Percentiles rank a stretch among this genome's conserved stretches.
These are phyloP conservation scores for Channa striata DNA, from an alignment of 2,797 vertebrate species.

Conservation along the genomic window DNA sequence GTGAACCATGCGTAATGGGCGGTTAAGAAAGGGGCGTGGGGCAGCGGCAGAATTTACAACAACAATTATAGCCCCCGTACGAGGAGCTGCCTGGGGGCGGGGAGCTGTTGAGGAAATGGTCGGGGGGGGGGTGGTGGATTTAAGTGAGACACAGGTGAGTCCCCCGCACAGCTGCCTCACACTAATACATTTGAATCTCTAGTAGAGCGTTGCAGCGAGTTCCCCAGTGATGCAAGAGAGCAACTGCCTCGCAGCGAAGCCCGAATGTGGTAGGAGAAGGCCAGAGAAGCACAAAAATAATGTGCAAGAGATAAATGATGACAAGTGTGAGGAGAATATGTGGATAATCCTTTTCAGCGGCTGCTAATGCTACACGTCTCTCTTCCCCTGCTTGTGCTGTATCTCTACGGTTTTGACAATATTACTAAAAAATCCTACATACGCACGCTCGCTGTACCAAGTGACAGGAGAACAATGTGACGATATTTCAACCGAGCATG, in stretches of 20 bases:
- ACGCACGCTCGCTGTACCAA: background rate
- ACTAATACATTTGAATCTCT: conserved; percentile 64
- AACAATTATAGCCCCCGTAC: conserved; percentile 82
- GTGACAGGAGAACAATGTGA: conserved; percentile 17
- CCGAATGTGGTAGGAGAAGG: conserved; percentile 37
- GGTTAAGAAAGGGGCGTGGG: conserved; percentile 82
- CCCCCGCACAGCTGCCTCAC: conserved; percentile 49
- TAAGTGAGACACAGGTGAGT: conserved; percentile 58
- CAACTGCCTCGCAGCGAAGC: conserved; percentile 52
- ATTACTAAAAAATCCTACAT: conserved; percentile 28
- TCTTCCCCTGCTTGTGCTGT: conserved; percentile 36
- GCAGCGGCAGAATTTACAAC: conserved; percentile 82
- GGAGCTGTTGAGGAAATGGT: conserved; percentile 30
- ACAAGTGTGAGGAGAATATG: conserved; percentile 64
- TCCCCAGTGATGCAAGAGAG: conserved; percentile 55
- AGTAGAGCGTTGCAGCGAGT: conserved; percentile 65
- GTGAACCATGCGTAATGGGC: conserved; percentile 83
- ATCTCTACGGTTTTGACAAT: conserved; percentile 29
- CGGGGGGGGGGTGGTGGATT: conserved; percentile 2
- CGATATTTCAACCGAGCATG: conserved; percentile 26
- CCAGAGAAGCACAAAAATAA: conserved; percentile 49
- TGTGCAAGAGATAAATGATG: conserved; percentile 64
- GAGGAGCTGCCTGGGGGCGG: conserved; percentile 63
- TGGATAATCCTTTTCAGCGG: conserved; percentile 60
- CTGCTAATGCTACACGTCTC: conserved; percentile 49